Conservation (phyloP, 2,113 vertebrate genomes). For the Eurystomus gularis region DNA sequence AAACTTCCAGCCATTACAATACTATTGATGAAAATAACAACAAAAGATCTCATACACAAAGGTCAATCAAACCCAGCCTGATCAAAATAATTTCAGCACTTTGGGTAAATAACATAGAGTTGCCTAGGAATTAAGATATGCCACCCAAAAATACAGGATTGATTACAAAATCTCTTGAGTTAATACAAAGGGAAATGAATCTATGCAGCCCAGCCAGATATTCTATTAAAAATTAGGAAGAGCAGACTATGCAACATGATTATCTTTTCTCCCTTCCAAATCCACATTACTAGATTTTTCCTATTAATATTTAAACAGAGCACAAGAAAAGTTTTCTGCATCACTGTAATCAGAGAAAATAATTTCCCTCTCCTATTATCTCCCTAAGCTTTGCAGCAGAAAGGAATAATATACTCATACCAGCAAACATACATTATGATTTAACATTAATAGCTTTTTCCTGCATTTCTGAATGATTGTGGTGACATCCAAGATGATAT, state of each 20-base stretch:
- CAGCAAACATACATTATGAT: slow-evolving; percentile 2
- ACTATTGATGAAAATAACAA: slow-evolving; percentile 7
- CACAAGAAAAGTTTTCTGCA: slow-evolving; percentile 13
- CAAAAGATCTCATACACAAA: background rate
- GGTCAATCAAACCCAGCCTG: background rate
- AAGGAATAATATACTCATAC: background rate
- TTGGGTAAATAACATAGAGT: background rate
- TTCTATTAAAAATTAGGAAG: slow-evolving; percentile 32
- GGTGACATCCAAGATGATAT: slow-evolving; percentile 5
- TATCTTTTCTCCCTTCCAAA: background rate
- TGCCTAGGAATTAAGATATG: slow-evolving; percentile 6
- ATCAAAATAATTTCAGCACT: background rate
- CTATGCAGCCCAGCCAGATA: background rate
- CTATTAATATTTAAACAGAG: slow-evolving; percentile 50
- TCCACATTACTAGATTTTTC: background rate
- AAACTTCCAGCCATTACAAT: background rate
- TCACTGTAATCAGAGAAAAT: slow-evolving; percentile 44
- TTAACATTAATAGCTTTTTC: slow-evolving; percentile 39
- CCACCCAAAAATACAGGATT: background rate
- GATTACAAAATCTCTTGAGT: slow-evolving; percentile 22
- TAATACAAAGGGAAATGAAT: slow-evolving; percentile 9
- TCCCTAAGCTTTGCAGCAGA: background rate
- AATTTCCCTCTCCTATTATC: background rate
- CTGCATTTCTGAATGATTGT: background rate
- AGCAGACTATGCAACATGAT: background rate